These are phyloP conservation scores for Poecilus cupreus DNA, from an alignment of 2,888 invertebrate species.

Conservation along the genomic window DNA sequence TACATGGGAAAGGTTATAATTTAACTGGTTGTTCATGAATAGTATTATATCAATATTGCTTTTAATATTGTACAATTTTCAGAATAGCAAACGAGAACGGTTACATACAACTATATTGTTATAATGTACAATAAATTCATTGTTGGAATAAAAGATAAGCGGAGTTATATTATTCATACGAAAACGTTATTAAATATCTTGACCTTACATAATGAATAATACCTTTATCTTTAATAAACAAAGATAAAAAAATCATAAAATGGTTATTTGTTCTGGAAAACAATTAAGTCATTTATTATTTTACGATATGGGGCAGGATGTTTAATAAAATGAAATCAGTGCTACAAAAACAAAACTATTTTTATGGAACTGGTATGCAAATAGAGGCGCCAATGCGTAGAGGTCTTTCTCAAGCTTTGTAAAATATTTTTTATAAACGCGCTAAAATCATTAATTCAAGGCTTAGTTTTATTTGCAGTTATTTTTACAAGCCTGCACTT, in stretches of 20 bases:
- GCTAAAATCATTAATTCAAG: slow-evolving; percentile 50
- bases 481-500: slow-evolving; percentile 40
- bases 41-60: too few species aligned
- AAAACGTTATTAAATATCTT: background rate
- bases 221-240: slow-evolving; percentile 10
- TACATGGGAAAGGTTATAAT: too few species aligned
- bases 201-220: slow-evolving; percentile 32
- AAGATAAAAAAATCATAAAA: slow-evolving; percentile 22
- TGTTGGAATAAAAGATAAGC: background rate
- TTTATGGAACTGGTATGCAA: slow-evolving; percentile 15
- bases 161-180: background rate
- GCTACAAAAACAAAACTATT: background rate
- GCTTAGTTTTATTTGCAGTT: slow-evolving; percentile 46
- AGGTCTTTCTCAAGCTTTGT: slow-evolving; percentile 3
- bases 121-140: background rate
- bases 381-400: background rate
- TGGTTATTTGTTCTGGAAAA: slow-evolving; percentile 22
- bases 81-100: too few species aligned
- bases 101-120: too few species aligned
- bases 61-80: too few species aligned
- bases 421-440: background rate
- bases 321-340: background rate
- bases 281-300: slow-evolving; percentile 23
- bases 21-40: too few species aligned
- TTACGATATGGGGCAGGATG: background rate